These are phyloP conservation scores for Brachionus angularis DNA, from an alignment of 1,140 invertebrate genomes.

Conservation along the genomic window DNA sequence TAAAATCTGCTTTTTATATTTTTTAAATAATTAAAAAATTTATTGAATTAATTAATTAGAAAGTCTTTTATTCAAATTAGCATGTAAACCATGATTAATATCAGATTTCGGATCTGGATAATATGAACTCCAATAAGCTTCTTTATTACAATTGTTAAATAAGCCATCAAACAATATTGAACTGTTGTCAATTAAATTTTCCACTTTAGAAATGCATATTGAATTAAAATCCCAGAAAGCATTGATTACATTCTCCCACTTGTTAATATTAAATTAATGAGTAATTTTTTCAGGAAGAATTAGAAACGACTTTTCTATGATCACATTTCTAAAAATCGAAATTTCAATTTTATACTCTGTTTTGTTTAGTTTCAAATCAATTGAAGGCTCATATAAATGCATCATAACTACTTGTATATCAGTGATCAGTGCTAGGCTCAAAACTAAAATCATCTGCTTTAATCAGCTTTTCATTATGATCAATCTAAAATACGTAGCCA, in stretches of 20 bases:
- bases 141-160: constrained; percentile 1
- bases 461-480: not conserved
- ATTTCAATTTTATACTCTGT: no score
- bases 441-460: not conserved
- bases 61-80: constrained; percentile 7
- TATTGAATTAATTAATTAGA: no score
- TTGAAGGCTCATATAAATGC: no score
- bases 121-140: constrained; percentile 18
- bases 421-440: no score
- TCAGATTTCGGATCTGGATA: constrained; percentile 37
- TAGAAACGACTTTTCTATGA: not conserved
- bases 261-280: not conserved
- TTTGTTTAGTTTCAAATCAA: no score
- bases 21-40: no score
- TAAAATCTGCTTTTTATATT: no score
- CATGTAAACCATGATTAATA: not conserved
- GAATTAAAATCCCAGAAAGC: constrained; percentile 7
- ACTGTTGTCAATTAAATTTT: not conserved
- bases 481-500: not conserved
- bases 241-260: not conserved
- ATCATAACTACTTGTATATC: no score
- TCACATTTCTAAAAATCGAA: not conserved
- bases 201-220: not conserved
- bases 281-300: not conserved
- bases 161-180: not conserved